A percentile compares a stretch with the other conserved stretches of the same genome.
Evolutionary conservation across 2,797 vertebrate genomes (phyloP).

Genomic region (Microcaecilia unicolor): DNA sequence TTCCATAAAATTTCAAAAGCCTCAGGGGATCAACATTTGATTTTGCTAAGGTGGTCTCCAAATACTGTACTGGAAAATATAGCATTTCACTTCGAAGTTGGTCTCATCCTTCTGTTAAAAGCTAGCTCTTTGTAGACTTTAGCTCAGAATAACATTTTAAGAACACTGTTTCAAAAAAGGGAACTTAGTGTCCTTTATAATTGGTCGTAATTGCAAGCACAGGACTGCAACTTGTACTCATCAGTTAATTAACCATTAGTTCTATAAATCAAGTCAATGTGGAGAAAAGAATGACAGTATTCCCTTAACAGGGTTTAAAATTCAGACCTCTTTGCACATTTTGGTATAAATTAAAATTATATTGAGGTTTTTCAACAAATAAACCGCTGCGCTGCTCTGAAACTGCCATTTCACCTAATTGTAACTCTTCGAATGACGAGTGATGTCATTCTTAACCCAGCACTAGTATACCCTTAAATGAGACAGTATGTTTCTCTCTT

Average conservation of each 20-base stretch:
- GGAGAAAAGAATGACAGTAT: too few relatives aligned
- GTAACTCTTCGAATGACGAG: slow-evolving; percentile 50
- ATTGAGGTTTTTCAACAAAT: slow-evolving; percentile 58
- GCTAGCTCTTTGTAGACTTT: background rate
- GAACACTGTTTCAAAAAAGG: background rate
- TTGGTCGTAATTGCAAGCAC: slow-evolving; percentile 12
- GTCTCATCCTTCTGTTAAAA: background rate
- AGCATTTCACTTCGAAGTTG: background rate
- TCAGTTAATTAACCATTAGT: too few relatives aligned
- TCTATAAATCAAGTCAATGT: too few relatives aligned
- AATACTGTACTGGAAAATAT: too few relatives aligned
- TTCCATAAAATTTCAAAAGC: too few relatives aligned
- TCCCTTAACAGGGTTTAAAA: too few relatives aligned
- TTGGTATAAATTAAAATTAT: slow-evolving; percentile 49
- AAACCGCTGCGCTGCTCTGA: slow-evolving; percentile 56
- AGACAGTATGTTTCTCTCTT: slow-evolving; percentile 63
- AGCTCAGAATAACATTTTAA: background rate
- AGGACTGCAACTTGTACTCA: slow-evolving; percentile 23
- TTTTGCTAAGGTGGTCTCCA: too few relatives aligned
- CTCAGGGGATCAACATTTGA: too few relatives aligned
- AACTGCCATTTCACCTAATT: slow-evolving; percentile 65
- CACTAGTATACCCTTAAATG: slow-evolving; percentile 65
- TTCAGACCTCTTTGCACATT: too few relatives aligned
- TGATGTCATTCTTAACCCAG: slow-evolving; percentile 63
- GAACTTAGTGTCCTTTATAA: slow-evolving; percentile 3